Evolutionary conservation across 2,888 invertebrate species (phyloP), one percentile per base, ranked within the genome.

Genomic region (Polyommatus icarus): DNA sequence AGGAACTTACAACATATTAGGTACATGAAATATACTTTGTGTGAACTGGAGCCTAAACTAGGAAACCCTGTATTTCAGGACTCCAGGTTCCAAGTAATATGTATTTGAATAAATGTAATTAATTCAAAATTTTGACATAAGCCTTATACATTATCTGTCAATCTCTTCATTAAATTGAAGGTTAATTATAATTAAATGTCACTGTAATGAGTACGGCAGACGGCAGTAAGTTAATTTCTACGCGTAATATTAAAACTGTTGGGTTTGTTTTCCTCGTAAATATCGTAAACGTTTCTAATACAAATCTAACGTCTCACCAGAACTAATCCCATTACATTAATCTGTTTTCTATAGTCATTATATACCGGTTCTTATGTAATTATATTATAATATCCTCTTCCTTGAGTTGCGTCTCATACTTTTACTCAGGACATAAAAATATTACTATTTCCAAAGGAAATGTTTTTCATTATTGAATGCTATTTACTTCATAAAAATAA

Each of bases 331-430:
- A 18, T 67, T 67, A 67, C 18, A 10, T 15, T 67, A 67, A 67
- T 67, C 4, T 67, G 29, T 29, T 67, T 67, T 67, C 67, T 67
- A 67, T 6, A 67, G 67, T 67, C 15, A 67, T 29, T 32, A 67
- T 67, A 32, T 67, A 67, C 67, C 67, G 67, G 29, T 67, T 67
- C 12, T 67, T 67, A 67, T 67, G 29, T 67, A 32, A 32, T 15
- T 67, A 67, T 12, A 67, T 67, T 67, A 67, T 67, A 67, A 67
- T 67, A 67, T 67, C 67, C 67, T 32, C 29, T 67, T 67, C 67
- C 67, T 32, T 61, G 20, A 15, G 10, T 24, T 61, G 15, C 1
- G 15, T 67, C 67, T 15, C 29, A 67, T 29, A 10, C 29, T 29
- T 32, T 67, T 67, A 67, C 29, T 5, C 29, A 15, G 29, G 10